Conservation (phyloP, 2,113 vertebrate species). For the Tyrannus savana region DNA sequence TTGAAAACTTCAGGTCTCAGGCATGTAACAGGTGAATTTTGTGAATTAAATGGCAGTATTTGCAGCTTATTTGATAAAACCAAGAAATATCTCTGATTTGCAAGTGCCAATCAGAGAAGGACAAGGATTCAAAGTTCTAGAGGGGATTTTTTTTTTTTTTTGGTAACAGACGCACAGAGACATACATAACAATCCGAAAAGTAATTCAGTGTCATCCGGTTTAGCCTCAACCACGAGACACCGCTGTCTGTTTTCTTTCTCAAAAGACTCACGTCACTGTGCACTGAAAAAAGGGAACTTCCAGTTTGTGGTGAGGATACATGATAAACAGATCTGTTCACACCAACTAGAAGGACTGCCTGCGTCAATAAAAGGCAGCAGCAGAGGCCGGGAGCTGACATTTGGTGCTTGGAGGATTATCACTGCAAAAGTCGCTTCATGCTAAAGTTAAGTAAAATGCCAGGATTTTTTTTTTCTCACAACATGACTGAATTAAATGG, state of each 20-base stretch:
- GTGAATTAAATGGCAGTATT: not conserved
- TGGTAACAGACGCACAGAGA: not conserved
- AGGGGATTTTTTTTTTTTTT: not conserved
- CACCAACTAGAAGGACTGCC: conserved; percentile 37
- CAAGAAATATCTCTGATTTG: not conserved
- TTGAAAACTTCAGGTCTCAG: not conserved
- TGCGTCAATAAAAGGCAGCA: conserved; percentile 76
- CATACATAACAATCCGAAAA: conserved; percentile 28
- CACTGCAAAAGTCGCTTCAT: not conserved
- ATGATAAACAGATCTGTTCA: conserved; percentile 71
- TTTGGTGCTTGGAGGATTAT: conserved; percentile 58
- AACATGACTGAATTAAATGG: conserved; percentile 57
- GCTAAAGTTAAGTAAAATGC: conserved; percentile 62
- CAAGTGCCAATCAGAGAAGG: not conserved
- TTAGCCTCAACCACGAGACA: conserved; percentile 69
- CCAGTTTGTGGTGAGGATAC: conserved; percentile 68
- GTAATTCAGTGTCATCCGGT: conserved; percentile 58
- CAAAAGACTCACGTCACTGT: conserved; percentile 69
- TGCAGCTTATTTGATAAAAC: not conserved
- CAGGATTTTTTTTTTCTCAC: conserved; percentile 71
- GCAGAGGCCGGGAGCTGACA: conserved; percentile 24
- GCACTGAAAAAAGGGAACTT: conserved; percentile 75
- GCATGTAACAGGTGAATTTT: not conserved
- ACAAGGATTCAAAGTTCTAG: not conserved
- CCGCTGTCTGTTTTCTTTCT: conserved; percentile 61